Conservation (phyloP, 2,888 invertebrate species). For the Augochlorella aurata region DNA sequence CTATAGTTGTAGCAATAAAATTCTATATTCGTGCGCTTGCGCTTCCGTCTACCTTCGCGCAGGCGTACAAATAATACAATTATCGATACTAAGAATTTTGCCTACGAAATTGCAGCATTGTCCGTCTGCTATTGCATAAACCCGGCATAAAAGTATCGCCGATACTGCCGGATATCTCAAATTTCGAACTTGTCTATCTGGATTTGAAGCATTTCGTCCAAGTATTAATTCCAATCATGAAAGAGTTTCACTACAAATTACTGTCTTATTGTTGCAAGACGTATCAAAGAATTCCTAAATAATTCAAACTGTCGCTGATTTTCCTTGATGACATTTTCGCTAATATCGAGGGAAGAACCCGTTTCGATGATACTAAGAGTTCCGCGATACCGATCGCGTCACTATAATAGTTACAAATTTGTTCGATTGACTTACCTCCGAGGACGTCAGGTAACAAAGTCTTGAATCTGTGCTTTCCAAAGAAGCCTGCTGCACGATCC, state of each 20-base stretch:
- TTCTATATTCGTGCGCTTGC: neutral
- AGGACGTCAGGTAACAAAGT: constrained; percentile 96
- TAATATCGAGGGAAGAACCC: constrained; percentile 44
- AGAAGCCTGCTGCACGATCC: constrained; percentile 96
- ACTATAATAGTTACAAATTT: constrained; percentile 63
- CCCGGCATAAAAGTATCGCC: neutral
- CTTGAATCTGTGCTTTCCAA: constrained; percentile 97
- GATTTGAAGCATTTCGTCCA: neutral
- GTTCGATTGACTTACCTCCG: constrained; percentile 90
- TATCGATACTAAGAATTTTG: constrained; percentile 1
- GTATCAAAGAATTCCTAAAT: neutral
- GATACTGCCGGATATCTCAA: neutral
- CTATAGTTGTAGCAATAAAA: constrained; percentile 2
- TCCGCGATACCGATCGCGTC: neutral
- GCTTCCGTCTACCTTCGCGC: neutral
- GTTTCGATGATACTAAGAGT: neutral
- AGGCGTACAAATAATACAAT: constrained; percentile 7
- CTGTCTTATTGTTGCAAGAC: neutral
- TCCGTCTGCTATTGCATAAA: neutral
- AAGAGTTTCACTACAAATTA: neutral
- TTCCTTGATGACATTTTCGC: constrained; percentile 22
- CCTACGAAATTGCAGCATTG: neutral
- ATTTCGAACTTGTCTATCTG: neutral
- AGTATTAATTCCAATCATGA: neutral
- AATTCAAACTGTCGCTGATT: neutral